Evolutionary conservation across 2,797 vertebrate genomes (phyloP), one percentile per base, ranked within the genome.

Genomic region (Enteromius treurensis): DNA sequence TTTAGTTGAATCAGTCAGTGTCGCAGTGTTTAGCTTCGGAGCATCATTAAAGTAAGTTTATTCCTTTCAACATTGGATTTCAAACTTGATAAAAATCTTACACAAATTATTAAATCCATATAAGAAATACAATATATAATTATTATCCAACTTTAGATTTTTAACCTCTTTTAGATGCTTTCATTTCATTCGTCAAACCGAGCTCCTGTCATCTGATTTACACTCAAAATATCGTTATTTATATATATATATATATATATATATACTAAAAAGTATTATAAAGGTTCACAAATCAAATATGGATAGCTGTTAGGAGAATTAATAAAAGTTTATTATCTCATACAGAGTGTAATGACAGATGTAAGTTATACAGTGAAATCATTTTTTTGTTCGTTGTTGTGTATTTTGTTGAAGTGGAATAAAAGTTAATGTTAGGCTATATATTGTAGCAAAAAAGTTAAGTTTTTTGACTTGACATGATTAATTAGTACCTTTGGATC

Each of bases 1-100:
- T 62, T 47, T 53, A 42, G 45, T 82, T 71, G 60, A 84, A 79
- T 42, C 49, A 19, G 77, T 73, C 68, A 79, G n/a, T 17, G 53
- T 76, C 55, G n/a, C 8, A 10, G 6, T 3, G 3, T 32, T n/a
- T 40, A 55, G 3, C 5, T 58, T 40, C 11, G 17, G 42, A 26
- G 34, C 1, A 2, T 15, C 6, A 19, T 9, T 51, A 17, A 73
- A 70, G 67, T 64, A 29, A 32, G 68, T 65, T 73, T 84, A 79
- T 51, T 76, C 11, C 3, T 55, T 55, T 29, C 34, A 29, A 71
- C 11, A 14, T 32, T 70, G 4, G 3, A 3, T 42, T 53, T 26
- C 32, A 8, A 15, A 1, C 7, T 70, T 15, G 0, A 37, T 49
- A 3, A 15, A 26, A 17, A 4, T 47, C 34, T 3, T n/a, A 60